A percentile compares a stretch with the other conserved stretches of the same genome.
Conservation (phyloP, 2,113 vertebrate genomes). For the Megatriorchis doriae region DNA sequence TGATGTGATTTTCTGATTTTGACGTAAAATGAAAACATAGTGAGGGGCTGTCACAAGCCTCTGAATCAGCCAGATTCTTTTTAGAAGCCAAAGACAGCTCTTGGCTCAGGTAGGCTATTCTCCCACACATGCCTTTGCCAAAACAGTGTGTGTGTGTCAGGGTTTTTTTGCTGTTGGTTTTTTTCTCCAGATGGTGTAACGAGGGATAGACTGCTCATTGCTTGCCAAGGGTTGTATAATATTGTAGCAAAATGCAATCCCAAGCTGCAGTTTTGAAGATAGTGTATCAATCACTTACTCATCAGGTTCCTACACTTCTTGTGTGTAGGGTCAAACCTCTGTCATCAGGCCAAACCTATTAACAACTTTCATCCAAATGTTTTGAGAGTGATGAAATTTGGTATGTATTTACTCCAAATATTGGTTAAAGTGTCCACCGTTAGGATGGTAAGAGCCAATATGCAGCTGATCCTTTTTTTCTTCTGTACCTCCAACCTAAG, state of each 20-base stretch:
- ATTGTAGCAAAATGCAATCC: neutral
- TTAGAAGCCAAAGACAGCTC: constrained; percentile 19
- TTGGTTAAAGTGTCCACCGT: neutral
- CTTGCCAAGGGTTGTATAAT: constrained; percentile 4
- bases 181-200: constrained; percentile 11
- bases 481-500: neutral
- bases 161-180: neutral
- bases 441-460: neutral
- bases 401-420: neutral
- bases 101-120: constrained; percentile 37
- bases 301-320: neutral
- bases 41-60: constrained; percentile 8
- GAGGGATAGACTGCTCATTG: neutral
- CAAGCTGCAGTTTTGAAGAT: neutral
- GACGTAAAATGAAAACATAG: constrained; percentile 13
- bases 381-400: neutral
- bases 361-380: neutral
- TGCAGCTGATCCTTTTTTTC: neutral
- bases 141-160: neutral
- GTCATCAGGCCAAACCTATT: neutral
- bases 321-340: neutral
- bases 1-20: constrained; percentile 35
- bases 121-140: constrained; percentile 10
- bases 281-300: neutral
- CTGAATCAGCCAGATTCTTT: constrained; percentile 36